Evolutionary conservation across 64 coral and sea anemone genomes (phyloP), one percentile per base, ranked within the genome.

Genomic region (Montipora capricornis): DNA sequence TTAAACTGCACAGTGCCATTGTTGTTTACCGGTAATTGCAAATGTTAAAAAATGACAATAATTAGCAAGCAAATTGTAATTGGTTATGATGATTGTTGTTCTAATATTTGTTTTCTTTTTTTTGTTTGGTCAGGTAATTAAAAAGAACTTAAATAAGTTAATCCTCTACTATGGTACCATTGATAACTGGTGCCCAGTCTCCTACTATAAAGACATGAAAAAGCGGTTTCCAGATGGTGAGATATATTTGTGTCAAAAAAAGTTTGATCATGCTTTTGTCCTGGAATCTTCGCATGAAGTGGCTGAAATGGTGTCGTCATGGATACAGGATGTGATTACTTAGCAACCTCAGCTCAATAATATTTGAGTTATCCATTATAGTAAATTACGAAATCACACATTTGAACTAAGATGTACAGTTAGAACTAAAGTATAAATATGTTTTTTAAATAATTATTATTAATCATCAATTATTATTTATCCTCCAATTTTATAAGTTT

Each of bases 221-320:
- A 73, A 76, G 51, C 94, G 68, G 16, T 99, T 96, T 59, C 97
- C 97, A 15, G 73, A 77, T 50, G 97, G 93, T 47, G 94, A 98
- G 90, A 98, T 98, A 46, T 84, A 98, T 86, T 90, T 98, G 44
- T 98, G 97, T 67, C 19, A 95, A 68, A 91, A 73, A 46, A 89
- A 92, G n/a, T 91, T 98, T 75, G 73, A 91, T 46, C 97, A 95
- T 88, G 97, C 97, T 1, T 98, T 98, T 91, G 97, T 98, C 6
- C 77, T 98, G 37, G 93, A 93, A 24, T 95, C 94, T 76, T 93
- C 94, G 49, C 49, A 81, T 1, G 90, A 95, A 91, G 94, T 98
- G 19, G 97, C 91, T 64, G 79, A 82, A 71, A 98, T 98, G 80
- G 91, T 95, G 6, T 89, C 82, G 77, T 58, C 71, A 50, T 98